Conservation (phyloP, 2,888 invertebrate genomes). For the Leptothorax acervorum region DNA sequence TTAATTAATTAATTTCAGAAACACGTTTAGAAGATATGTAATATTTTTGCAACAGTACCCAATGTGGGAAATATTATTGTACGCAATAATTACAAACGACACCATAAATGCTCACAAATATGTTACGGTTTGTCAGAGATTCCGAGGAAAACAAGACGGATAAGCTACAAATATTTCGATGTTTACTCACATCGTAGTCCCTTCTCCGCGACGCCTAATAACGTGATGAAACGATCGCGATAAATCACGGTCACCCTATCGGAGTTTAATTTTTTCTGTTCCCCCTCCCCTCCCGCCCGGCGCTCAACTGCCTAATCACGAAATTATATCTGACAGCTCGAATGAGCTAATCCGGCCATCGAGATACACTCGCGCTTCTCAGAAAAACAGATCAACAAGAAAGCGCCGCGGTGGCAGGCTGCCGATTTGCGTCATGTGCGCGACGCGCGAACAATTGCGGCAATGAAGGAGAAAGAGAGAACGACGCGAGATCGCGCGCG, state of each 20-base stretch:
- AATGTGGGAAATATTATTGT: not conserved
- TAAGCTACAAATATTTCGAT: constrained; percentile 32
- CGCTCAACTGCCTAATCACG: constrained; percentile 27
- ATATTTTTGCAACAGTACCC: not conserved
- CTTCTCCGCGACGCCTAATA: constrained; percentile 3
- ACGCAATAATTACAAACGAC: not conserved
- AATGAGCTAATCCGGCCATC: constrained; percentile 60
- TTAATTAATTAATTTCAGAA: not conserved
- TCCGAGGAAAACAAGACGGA: constrained; percentile 2
- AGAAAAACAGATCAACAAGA: constrained; percentile 66
- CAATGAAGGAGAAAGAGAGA: not conserved
- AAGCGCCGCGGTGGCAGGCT: constrained; percentile 44
- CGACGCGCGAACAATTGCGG: constrained; percentile 24
- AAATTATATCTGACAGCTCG: constrained; percentile 61
- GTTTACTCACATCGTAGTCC: constrained; percentile 32
- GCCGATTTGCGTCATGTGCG: constrained; percentile 64
- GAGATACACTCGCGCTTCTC: constrained; percentile 56
- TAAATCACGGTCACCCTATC: constrained; percentile 43
- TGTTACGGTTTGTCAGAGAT: not conserved
- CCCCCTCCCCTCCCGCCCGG: not conserved
- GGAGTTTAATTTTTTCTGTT: constrained; percentile 20
- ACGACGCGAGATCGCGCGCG: not conserved
- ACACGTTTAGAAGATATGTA: not conserved
- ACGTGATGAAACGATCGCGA: constrained; percentile 30
- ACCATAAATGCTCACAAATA: not conserved